Conservation (phyloP, 2,113 vertebrate species). For the Thomomys bottae region DNA sequence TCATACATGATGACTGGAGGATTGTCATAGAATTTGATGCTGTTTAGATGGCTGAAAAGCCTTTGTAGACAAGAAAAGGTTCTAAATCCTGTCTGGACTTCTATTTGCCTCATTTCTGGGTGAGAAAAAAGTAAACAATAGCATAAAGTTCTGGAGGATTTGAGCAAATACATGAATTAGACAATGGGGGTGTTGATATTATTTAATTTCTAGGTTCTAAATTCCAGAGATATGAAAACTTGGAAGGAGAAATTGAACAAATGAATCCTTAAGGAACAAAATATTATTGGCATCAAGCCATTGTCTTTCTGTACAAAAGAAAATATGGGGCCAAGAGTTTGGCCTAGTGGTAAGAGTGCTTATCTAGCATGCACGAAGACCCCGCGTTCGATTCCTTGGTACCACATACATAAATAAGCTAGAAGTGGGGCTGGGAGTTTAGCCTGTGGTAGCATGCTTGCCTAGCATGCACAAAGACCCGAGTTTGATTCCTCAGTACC, state of each 20-base stretch:
- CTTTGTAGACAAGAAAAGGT: not conserved
- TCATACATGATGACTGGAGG: not conserved
- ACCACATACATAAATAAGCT: no score
- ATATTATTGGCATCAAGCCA: not conserved
- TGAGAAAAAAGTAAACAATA: not conserved
- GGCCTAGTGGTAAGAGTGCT: no score
- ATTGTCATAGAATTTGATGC: not conserved
- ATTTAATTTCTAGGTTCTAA: not conserved
- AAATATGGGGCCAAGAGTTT: no score
- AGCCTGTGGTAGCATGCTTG: no score
- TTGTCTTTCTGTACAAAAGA: not conserved
- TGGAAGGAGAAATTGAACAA: not conserved
- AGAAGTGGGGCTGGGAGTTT: no score
- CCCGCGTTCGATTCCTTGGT: no score
- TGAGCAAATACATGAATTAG: not conserved
- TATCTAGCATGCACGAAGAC: no score
- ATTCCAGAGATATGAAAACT: not conserved
- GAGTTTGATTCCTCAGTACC: no score
- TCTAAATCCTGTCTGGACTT: not conserved
- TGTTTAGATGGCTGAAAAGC: not conserved
- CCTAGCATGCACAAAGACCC: no score
- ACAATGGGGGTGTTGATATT: not conserved
- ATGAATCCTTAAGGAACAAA: constrained; percentile 1
- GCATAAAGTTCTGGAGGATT: not conserved
- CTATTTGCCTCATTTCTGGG: not conserved